Percentiles rank a stretch among this genome's conserved stretches.
phyloP scores from a whole-genome alignment of 2,113 vertebrate species.

The Ovis canadensis region DNA sequence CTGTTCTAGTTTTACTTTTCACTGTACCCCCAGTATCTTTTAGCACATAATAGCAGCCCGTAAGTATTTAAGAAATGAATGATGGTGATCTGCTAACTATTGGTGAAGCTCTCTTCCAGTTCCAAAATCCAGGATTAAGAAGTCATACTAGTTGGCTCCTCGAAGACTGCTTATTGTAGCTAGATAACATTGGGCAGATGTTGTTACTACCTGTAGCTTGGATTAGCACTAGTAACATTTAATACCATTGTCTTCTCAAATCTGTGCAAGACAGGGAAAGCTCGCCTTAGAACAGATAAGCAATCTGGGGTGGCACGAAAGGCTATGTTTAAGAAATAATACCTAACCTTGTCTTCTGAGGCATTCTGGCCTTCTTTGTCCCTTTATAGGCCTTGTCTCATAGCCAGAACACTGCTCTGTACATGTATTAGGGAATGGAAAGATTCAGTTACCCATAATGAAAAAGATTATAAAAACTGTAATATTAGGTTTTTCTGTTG shows the following conservation, averaged over 20 bases:
- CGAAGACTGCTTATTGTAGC: not conserved
- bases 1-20: not conserved
- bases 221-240: not conserved
- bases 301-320: not conserved
- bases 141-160: not conserved
- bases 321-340: slow-evolving; percentile 5
- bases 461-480: not conserved
- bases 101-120: not conserved
- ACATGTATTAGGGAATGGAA: not conserved
- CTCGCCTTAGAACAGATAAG: not conserved
- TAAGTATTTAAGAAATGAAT: not conserved
- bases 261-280: not conserved
- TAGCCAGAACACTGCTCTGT: not conserved
- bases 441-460: not conserved
- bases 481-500: not conserved
- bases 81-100: not conserved
- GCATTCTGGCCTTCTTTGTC: not conserved
- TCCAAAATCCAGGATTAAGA: slow-evolving; percentile 6
- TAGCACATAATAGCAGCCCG: not conserved
- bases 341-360: not conserved
- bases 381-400: not conserved
- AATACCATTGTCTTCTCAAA: not conserved
- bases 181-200: not conserved
- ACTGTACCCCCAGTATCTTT: not conserved
- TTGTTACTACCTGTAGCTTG: not conserved